Conservation (phyloP, 1,140 invertebrate genomes). For the Zaprionus taronus region DNA sequence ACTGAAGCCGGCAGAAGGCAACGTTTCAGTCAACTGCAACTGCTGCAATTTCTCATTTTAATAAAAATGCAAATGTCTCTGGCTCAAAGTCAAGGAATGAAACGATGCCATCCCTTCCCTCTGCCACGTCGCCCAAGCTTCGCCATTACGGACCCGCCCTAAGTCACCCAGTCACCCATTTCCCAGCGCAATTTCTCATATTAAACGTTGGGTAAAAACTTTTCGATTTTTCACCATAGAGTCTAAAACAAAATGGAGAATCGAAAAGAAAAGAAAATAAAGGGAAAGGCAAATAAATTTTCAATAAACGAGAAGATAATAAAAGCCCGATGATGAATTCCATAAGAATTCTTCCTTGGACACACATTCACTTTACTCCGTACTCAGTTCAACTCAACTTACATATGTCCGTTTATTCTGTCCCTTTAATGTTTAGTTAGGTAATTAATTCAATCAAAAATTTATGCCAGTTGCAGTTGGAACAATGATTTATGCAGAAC, state of each 20-base stretch:
- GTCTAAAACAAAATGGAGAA: constrained; percentile 36
- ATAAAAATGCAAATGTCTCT: constrained; percentile 79
- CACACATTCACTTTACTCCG: constrained; percentile 48
- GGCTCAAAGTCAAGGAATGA: constrained; percentile 64
- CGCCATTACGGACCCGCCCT: background rate
- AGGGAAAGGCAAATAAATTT: constrained; percentile 62
- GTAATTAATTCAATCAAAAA: constrained; percentile 61
- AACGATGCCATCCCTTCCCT: constrained; percentile 11
- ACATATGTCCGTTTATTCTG: background rate
- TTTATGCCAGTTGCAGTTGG: constrained; percentile 43
- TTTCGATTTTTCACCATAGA: constrained; percentile 64
- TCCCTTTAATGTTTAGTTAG: no score
- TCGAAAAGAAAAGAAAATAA: constrained; percentile 11
- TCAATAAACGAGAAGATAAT: constrained; percentile 63
- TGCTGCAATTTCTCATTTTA: constrained; percentile 78
- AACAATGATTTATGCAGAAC: constrained; percentile 25
- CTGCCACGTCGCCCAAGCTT: no score
- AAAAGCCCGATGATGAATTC: constrained; percentile 40
- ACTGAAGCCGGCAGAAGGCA: constrained; percentile 19
- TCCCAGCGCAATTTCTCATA: constrained; percentile 42
- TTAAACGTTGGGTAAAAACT: constrained; percentile 65
- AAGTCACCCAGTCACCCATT: background rate
- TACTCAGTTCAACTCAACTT: constrained; percentile 20
- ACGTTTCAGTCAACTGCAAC: constrained; percentile 59
- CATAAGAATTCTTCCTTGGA: constrained; percentile 28